Evolutionary conservation across 2,888 invertebrate species (phyloP), one percentile per base, ranked within the genome.

Genomic region (Cyclophora punctaria): DNA sequence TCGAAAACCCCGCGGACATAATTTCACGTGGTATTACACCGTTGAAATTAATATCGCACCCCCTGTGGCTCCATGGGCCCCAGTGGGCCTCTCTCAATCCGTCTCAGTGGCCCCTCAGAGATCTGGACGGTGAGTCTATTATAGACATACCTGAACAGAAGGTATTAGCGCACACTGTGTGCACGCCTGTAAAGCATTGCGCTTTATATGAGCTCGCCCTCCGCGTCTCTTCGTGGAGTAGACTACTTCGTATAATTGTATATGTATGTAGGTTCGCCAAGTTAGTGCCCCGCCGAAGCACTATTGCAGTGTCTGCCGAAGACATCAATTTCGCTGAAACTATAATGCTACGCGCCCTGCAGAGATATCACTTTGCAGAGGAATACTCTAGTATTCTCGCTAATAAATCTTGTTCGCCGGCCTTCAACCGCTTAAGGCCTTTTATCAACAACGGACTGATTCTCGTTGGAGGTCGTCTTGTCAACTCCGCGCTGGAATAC

Each of bases 1-100:
- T 3, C 0, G 50, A 54, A 3, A 60, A 60, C 40, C 58, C 60
- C 3, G 49, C 47, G 7, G 57, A 59, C 42, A 59, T 57, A 34
- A 7, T 55, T 1, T 60, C 58, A 0, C 47, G 57, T 4, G 57
- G 57, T 1, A 3, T 58, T 4, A 20, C 46, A 2, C 58, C 58
- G 2, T 5, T 43, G 0, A 7, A 56, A 42, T 4, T 57, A 4
- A 7, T 54, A 0, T 3, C 47, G 2, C 53, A 57, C 20, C 49
- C 53, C 1, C 7, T 53, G 5, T 53, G 54, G 52, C 48, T 44
- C 3, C 1, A 42, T 1, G 56, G 52, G 3, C 51, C 57, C 34
- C 5, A 48, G 2, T 61, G 54, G 54, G 20, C 20, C 3, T 49
- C 3, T 3, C 2, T 2, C 7, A 34, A 0, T 34, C 40, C 2